Evolutionary conservation across 2,797 vertebrate genomes (phyloP), one percentile per base, ranked within the genome.

Genomic region (Phalanger gymnotis): DNA sequence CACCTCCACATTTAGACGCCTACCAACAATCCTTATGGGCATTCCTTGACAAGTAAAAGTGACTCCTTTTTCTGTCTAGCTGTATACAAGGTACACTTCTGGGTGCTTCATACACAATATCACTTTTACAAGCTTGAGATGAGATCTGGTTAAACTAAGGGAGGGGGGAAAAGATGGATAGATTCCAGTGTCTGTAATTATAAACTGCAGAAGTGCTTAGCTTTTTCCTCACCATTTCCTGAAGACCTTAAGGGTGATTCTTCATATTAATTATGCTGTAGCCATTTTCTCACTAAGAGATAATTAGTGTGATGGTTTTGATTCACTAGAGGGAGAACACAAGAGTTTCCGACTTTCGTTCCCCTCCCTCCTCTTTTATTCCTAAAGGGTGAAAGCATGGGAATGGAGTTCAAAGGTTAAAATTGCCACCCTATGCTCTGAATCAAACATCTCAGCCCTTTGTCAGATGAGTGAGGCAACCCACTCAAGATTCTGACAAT

Each of bases 1-100:
- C 94, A 98, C 98, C 98, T 98, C 97, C 96, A 6, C 97, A 95
- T 98, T 98, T 98, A 98, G 98, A 97, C 0, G 0, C 96, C 98
- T 92, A 96, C 95, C 97, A 97, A 98, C 98, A 98, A 98, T 97
- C 98, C 96, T 98, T 98, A 96, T 73, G 95, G 98, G 95, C 96
- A 96, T 95, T 97, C 54, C 47, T 57, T 94, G 94, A 97, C 96
- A 97, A 96, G 95, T 81, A 98, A 96, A 97, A 97, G 97, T 96
- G 54, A 97, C 96, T 96, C 87, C 53, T 96, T 96, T 87, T 87
- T 90, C 95, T 98, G 27, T 58, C 96, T 95, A 54, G 66, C 96
- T 97, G 97, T 95, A 31, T 53, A 96, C 34, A 66, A 97, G 98
- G 95, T 31, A 92, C 7, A 90, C 73, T 61, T 90, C 51, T 53